Conservation (phyloP, 2,113 vertebrate genomes). For the Puntigrus tetrazona region DNA sequence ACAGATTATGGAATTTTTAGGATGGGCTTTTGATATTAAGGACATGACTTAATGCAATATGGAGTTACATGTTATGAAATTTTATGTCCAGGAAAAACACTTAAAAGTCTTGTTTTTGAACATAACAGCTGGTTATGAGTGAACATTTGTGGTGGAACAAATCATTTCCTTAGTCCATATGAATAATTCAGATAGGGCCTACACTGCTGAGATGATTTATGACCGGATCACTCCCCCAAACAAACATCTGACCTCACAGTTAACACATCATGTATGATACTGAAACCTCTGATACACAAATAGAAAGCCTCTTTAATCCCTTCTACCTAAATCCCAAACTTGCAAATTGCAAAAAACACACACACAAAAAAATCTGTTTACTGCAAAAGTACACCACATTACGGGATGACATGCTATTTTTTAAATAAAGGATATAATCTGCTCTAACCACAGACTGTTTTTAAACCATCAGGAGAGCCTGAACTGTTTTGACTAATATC, state of each 20-base stretch:
- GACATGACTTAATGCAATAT: constrained; percentile 7
- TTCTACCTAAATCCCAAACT: not conserved
- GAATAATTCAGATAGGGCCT: not conserved
- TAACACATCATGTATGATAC: not conserved
- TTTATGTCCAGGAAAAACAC: constrained; percentile 10
- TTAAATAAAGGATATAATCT: not conserved
- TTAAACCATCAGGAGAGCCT: not conserved
- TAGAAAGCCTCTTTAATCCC: not conserved
- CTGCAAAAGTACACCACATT: constrained; percentile 8
- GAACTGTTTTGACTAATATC: not conserved
- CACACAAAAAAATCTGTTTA: not conserved
- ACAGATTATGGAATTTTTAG: constrained; percentile 26
- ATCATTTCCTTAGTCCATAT: not conserved
- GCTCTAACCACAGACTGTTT: not conserved
- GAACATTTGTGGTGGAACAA: not conserved
- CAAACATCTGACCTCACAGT: not conserved
- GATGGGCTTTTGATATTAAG: constrained; percentile 39
- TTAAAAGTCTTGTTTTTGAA: not conserved
- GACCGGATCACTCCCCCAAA: not conserved
- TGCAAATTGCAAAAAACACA: not conserved
- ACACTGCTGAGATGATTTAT: not conserved
- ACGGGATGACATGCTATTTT: not conserved
- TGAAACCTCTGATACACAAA: constrained; percentile 6
- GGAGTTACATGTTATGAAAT: constrained; percentile 27
- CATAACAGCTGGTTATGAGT: not conserved